Evolutionary conservation across 2,113 vertebrate species (phyloP).

Genomic region (Clarias gariepinus): DNA sequence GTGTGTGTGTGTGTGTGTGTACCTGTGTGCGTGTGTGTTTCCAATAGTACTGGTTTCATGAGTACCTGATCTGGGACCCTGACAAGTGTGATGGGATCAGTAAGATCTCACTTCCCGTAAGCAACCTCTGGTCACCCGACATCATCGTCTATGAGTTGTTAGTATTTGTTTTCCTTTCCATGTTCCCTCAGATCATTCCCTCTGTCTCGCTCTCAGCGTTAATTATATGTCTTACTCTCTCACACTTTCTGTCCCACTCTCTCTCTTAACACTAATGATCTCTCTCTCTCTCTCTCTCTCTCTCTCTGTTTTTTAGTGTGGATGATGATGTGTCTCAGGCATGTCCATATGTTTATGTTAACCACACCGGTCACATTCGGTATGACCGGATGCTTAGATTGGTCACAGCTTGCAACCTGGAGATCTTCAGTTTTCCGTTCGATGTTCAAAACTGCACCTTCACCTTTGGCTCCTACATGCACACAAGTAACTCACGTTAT

Average conservation of each 20-base stretch:
- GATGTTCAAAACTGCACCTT: slow-evolving; percentile 81
- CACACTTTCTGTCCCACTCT: background rate
- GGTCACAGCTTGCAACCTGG: slow-evolving; percentile 79
- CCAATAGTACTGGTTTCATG: slow-evolving; percentile 76
- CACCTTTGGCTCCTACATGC: slow-evolving; percentile 82
- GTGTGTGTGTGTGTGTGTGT: background rate
- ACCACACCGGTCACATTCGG: slow-evolving; percentile 75
- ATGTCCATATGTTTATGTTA: slow-evolving; percentile 77
- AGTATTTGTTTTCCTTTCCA: slow-evolving; percentile 40
- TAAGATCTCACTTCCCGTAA: slow-evolving; percentile 75
- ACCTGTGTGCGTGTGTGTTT: slow-evolving; percentile 13
- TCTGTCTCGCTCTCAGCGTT: background rate
- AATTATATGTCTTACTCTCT: background rate
- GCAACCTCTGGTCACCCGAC: slow-evolving; percentile 77
- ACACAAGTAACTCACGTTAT: slow-evolving; percentile 69
- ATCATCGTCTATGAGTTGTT: slow-evolving; percentile 81
- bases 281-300: slow-evolving; percentile 1
- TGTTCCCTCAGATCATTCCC: background rate
- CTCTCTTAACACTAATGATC: too few species aligned
- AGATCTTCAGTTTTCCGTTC: slow-evolving; percentile 83
- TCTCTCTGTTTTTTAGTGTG: slow-evolving; percentile 60
- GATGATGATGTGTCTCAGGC: slow-evolving; percentile 75
- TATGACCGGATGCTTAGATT: slow-evolving; percentile 77
- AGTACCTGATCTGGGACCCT: slow-evolving; percentile 77
- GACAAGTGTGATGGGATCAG: slow-evolving; percentile 67